Percentiles rank a stretch among this genome's conserved stretches.
These are phyloP conservation scores for Plodia interpunctella DNA, from an alignment of 1,140 invertebrate species.

Conservation along the genomic window DNA sequence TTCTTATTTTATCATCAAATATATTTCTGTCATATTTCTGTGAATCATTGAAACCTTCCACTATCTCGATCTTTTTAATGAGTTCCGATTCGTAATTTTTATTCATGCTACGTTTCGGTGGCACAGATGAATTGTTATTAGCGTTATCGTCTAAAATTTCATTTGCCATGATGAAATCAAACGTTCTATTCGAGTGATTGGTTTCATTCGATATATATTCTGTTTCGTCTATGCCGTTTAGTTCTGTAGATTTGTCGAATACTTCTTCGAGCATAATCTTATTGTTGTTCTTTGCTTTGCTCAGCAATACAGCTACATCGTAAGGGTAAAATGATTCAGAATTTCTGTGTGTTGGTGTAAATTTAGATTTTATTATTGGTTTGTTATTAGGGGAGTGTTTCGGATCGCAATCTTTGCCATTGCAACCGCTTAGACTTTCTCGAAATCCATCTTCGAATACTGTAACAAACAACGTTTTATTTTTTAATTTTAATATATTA, in stretches of 20 bases:
- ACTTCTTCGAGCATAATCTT: background rate
- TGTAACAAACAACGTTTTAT: background rate
- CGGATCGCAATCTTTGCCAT: conserved; percentile 16
- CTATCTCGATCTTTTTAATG: conserved; percentile 38
- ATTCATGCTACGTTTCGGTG: conserved; percentile 46
- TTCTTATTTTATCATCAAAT: conserved; percentile 38
- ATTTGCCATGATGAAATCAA: background rate
- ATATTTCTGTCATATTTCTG: conserved; percentile 37
- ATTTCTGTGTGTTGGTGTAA: conserved; percentile 38
- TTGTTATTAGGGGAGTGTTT: background rate
- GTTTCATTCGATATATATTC: conserved; percentile 6
- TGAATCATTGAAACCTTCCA: conserved; percentile 23
- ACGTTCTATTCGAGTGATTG: background rate
- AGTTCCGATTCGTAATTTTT: conserved; percentile 32
- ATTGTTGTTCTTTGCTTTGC: background rate
- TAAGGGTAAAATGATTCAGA: conserved; percentile 51
- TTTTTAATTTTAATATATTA: too few relatives aligned
- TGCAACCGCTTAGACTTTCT: conserved; percentile 31
- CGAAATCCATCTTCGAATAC: background rate
- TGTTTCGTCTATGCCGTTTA: conserved; percentile 4
- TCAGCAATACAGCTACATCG: conserved; percentile 45
- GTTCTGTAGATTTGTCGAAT: conserved; percentile 8
- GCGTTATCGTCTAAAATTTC: background rate
- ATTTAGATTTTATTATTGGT: conserved; percentile 28
- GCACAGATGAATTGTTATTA: conserved; percentile 15